A percentile compares a stretch with the other conserved stretches of the same genome.
These are phyloP conservation scores for Megaceryle torquata DNA, from an alignment of 2,113 vertebrate species.

Conservation along the genomic window DNA sequence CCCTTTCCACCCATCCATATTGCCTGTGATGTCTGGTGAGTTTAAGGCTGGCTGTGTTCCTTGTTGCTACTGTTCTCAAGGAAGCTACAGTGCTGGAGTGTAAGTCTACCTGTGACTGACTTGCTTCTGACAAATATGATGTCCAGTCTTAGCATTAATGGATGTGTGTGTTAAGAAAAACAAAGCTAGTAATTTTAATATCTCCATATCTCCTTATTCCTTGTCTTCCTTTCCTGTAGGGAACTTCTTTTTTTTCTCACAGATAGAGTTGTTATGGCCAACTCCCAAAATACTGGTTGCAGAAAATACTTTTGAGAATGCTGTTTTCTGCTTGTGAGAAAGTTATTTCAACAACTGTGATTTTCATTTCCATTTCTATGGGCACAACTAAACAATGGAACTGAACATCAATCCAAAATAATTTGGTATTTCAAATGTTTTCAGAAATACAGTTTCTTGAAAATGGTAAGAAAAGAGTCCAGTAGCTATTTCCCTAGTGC, in stretches of 20 bases:
- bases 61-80: not conserved
- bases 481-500: not conserved
- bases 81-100: not conserved
- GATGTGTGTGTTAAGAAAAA: not conserved
- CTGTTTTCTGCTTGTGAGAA: not conserved
- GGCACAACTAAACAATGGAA: not conserved
- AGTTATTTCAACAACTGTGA: not conserved
- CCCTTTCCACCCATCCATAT: not conserved
- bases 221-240: not conserved
- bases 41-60: not conserved
- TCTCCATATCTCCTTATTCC: not conserved
- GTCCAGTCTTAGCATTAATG: not conserved
- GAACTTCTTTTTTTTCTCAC: not conserved
- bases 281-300: not conserved
- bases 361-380: not conserved
- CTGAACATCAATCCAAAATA: not conserved
- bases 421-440: not conserved
- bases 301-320: not conserved
- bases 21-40: not conserved
- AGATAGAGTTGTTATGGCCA: not conserved
- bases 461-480: not conserved
- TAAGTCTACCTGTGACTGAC: not conserved
- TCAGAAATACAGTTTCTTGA: not conserved
- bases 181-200: not conserved
- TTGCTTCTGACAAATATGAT: rapidly evolving